Percentiles rank a stretch among this genome's conserved stretches.
Conservation (phyloP, 2,888 invertebrate genomes). For the Imbricaverruca yamaguchii region DNA sequence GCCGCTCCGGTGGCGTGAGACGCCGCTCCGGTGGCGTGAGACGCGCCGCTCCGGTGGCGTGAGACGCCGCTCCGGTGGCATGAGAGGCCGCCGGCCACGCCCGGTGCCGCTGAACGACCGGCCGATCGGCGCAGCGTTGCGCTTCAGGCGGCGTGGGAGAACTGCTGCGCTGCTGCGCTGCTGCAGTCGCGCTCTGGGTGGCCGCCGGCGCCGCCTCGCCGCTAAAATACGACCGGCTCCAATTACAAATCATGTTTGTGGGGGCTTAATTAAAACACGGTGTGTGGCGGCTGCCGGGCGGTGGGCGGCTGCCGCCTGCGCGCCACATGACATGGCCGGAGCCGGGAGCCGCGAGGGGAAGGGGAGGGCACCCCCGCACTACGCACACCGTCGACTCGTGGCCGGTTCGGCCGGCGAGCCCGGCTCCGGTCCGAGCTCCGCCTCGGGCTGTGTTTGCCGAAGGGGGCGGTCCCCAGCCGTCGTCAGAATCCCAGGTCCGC, state of each 20-base stretch:
- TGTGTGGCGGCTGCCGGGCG: background rate
- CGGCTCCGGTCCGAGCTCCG: too few species aligned
- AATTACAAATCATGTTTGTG: conserved; percentile 21
- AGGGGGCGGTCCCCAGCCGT: too few species aligned
- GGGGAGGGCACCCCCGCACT: too few species aligned
- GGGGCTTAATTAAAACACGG: conserved; percentile 4
- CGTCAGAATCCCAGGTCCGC: too few species aligned
- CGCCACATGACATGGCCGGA: background rate
- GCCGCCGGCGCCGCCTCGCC: background rate
- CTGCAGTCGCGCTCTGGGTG: conserved; percentile 1
- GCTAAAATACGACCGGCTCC: conserved; percentile 3
- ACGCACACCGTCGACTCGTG: too few species aligned
- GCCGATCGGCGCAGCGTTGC: background rate
- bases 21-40: too few species aligned
- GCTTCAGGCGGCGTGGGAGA: background rate
- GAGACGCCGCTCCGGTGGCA: too few species aligned
- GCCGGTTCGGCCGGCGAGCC: too few species aligned
- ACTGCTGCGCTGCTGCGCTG: background rate
- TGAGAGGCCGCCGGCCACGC: background rate
- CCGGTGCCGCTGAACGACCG: background rate
- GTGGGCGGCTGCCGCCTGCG: background rate
- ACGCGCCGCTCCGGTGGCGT: too few species aligned
- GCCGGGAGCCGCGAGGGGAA: too few species aligned
- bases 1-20: background rate
- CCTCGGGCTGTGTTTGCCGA: too few species aligned